Conservation (phyloP, 35 echinoderm and acorn worm species). For the Diadema setosum region DNA sequence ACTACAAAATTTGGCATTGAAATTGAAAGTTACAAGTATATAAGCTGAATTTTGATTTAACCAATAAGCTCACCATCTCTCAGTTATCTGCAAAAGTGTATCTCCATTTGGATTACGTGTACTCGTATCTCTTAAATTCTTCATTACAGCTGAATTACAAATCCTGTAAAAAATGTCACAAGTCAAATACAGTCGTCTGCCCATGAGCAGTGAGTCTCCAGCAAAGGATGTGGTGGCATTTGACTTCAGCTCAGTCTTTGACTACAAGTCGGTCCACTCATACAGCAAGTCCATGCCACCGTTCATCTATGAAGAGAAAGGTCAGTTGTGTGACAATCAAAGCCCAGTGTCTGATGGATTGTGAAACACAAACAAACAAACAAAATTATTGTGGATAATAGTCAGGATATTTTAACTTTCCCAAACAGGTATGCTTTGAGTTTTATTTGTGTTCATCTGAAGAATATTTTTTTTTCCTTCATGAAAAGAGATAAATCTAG, state of each 20-base stretch:
- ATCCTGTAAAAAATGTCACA: too few species aligned
- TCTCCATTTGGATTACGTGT: too few species aligned
- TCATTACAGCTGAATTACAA: too few species aligned
- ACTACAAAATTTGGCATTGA: too few species aligned
- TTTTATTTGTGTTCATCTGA: not conserved
- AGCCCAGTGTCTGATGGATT: not conserved
- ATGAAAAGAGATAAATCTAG: not conserved
- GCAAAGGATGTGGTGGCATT: not conserved
- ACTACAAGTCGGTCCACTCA: constrained; percentile 33
- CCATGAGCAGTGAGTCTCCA: not conserved
- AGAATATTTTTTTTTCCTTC: not conserved
- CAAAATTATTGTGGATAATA: not conserved
- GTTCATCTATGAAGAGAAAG: constrained; percentile 40
- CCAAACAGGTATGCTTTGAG: not conserved
- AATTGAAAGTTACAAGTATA: too few species aligned
- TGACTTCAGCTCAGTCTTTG: constrained; percentile 31
- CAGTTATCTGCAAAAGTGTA: too few species aligned
- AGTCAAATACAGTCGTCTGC: constrained; percentile 38
- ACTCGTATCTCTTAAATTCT: too few species aligned
- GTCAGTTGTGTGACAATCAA: not conserved
- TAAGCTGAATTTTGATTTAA: too few species aligned
- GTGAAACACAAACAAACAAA: not conserved
- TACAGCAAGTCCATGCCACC: constrained; percentile 58
- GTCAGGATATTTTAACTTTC: not conserved
- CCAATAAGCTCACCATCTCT: too few species aligned